Conservation (phyloP, 2,888 invertebrate genomes). For the Merodon equestris region DNA sequence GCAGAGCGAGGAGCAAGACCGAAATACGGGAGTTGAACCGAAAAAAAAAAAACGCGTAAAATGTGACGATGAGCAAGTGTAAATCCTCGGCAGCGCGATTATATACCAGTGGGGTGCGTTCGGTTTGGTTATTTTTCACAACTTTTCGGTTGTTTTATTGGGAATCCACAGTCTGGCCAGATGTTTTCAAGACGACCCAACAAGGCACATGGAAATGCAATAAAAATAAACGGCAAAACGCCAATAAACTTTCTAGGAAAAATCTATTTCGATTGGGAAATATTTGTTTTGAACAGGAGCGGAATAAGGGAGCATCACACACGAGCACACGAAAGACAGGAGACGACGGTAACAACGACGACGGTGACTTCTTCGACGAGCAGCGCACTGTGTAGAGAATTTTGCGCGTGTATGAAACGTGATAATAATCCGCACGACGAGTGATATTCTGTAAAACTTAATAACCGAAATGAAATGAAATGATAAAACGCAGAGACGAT, state of each 20-base stretch:
- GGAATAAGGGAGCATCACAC: constrained; percentile 4
- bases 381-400: constrained; percentile 58
- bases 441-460: too few species aligned
- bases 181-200: constrained; percentile 52
- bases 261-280: constrained; percentile 5
- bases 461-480: constrained; percentile 8
- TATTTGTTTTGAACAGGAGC: constrained; percentile 29
- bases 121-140: constrained; percentile 10
- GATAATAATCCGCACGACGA: constrained; percentile 34
- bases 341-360: too few species aligned
- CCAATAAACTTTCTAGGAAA: neutral
- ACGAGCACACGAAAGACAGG: constrained; percentile 20
- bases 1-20: constrained; percentile 33
- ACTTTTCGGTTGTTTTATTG: neutral
- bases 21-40: constrained; percentile 3
- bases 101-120: constrained; percentile 36
- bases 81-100: constrained; percentile 35
- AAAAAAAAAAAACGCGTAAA: too few species aligned
- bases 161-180: constrained; percentile 36
- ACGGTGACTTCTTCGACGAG: neutral
- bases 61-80: constrained; percentile 33
- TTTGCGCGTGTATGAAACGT: constrained; percentile 51
- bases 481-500: neutral
- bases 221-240: too few species aligned
- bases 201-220: neutral